phyloP scores from a whole-genome alignment of 1,140 invertebrate genomes.

The Ostrea denselamellosa region DNA sequence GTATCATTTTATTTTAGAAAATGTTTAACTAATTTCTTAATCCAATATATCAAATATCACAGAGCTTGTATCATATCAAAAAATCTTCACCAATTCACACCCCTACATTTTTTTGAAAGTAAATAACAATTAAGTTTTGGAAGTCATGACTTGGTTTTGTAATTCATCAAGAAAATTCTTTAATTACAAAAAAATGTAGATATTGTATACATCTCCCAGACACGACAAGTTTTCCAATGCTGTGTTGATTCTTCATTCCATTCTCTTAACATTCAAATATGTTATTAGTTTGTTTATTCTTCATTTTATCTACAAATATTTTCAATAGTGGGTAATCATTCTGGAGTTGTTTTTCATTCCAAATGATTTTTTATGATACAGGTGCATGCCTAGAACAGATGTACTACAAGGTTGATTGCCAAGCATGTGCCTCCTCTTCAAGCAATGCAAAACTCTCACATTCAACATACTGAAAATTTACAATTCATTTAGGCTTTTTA shows the following conservation, averaged over 20 bases:
- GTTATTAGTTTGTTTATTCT: conserved; percentile 5
- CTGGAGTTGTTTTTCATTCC: not conserved
- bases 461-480: not conserved
- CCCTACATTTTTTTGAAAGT: too few relatives aligned
- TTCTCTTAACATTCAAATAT: not conserved
- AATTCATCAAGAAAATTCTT: too few relatives aligned
- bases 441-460: not conserved
- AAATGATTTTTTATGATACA: conserved; percentile 9
- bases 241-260: not conserved
- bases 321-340: not conserved
- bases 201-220: not conserved
- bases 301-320: not conserved
- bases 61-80: too few relatives aligned
- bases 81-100: too few relatives aligned
- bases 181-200: not conserved
- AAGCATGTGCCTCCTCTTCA: not conserved
- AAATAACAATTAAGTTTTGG: too few relatives aligned
- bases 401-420: not conserved
- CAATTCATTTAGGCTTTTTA: conserved; percentile 3
- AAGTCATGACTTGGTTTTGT: too few relatives aligned
- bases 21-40: too few relatives aligned
- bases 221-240: not conserved
- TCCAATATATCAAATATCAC: too few relatives aligned
- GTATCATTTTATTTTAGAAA: too few relatives aligned
- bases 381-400: not conserved